These are phyloP conservation scores for Mormyrus iriodes DNA, from an alignment of 2,113 vertebrate species.

Conservation along the genomic window DNA sequence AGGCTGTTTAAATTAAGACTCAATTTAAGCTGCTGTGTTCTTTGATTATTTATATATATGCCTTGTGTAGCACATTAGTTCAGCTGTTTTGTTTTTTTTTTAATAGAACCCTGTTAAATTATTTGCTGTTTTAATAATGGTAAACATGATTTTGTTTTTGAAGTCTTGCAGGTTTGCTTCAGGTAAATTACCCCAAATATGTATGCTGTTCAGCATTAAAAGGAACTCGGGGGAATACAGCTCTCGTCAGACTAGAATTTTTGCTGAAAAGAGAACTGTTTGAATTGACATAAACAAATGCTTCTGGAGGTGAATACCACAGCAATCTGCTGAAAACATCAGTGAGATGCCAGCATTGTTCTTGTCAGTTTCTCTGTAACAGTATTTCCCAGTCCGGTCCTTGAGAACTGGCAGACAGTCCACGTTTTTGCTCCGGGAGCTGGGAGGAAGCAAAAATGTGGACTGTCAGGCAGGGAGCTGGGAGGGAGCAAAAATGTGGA, in stretches of 20 bases:
- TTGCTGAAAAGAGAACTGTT: constrained; percentile 15
- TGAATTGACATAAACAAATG: constrained; percentile 28
- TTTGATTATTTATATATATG: constrained; percentile 17
- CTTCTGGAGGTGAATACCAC: not conserved
- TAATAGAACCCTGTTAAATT: constrained; percentile 14
- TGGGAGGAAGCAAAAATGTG: not conserved
- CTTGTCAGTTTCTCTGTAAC: constrained; percentile 2
- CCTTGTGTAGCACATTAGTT: constrained; percentile 13
- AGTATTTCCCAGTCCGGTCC: not conserved
- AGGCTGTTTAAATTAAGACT: constrained; percentile 28
- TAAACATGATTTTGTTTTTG: constrained; percentile 24
- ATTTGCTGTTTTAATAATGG: constrained; percentile 23
- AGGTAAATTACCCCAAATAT: constrained; percentile 26
- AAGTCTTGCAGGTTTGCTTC: constrained; percentile 20
- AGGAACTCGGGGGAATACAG: constrained; percentile 15
- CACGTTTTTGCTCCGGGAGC: not conserved
- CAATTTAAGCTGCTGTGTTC: not conserved
- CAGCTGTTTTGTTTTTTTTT: constrained; percentile 11
- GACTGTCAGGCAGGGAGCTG: no score
- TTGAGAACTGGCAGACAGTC: not conserved
- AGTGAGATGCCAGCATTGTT: not conserved
- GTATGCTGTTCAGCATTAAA: constrained; percentile 20
- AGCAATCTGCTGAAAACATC: constrained; percentile 16
- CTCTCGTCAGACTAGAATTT: constrained; percentile 18
- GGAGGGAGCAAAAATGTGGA: no score